Evolutionary conservation across 1,140 invertebrate species (phyloP).

Genomic region (Gonatopus flavifemur): DNA sequence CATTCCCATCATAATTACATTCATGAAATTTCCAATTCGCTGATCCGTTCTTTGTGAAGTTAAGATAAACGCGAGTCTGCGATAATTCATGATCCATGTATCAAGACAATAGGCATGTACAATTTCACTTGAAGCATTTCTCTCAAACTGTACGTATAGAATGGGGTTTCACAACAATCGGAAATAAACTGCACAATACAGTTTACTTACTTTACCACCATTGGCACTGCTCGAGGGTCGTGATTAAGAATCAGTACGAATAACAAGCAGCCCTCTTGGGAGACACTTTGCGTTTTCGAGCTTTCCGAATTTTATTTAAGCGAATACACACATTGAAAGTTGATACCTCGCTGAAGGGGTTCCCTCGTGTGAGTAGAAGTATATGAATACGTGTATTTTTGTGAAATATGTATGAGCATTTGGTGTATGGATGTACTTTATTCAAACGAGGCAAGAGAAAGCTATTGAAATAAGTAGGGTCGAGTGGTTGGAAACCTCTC

Average conservation of each 20-base stretch:
- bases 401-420: constrained; percentile 21
- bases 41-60: too few species aligned
- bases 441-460: constrained; percentile 51
- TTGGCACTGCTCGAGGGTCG: too few species aligned
- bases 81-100: too few species aligned
- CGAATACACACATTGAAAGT: background rate
- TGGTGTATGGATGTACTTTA: constrained; percentile 38
- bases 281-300: constrained; percentile 4
- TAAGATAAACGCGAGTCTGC: too few species aligned
- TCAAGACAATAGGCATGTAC: too few species aligned
- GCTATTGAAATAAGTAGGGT: constrained; percentile 55
- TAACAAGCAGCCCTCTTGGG: background rate
- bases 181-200: constrained; percentile 10
- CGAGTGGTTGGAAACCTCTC: constrained; percentile 35
- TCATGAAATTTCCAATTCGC: too few species aligned
- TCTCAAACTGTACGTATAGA: too few species aligned
- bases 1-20: too few species aligned
- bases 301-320: background rate
- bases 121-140: too few species aligned
- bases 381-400: constrained; percentile 9
- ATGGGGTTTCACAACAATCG: constrained; percentile 15
- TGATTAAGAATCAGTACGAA: constrained; percentile 5
- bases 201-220: background rate
- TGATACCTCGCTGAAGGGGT: background rate
- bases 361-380: constrained; percentile 8